phyloP scores from a whole-genome alignment of 2,113 vertebrate genomes.

The Microcebus lehilahytsara region DNA sequence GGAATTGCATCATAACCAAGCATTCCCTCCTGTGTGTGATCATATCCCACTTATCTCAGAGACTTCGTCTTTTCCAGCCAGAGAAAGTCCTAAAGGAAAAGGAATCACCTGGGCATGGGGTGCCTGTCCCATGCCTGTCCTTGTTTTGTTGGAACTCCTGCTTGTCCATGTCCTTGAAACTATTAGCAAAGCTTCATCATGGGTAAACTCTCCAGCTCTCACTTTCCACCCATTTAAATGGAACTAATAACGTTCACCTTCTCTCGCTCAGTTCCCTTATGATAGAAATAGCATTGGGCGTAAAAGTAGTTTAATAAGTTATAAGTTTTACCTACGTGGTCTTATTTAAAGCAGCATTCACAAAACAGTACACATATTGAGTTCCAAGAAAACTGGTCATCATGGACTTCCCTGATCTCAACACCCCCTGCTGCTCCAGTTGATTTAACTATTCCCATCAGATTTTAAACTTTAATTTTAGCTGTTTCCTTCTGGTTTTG shows the following conservation, averaged over 20 bases:
- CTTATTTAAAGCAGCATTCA: background rate
- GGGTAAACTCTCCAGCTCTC: background rate
- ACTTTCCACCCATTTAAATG: background rate
- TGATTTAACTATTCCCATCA: background rate
- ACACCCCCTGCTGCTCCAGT: too few species aligned
- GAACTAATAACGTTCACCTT: background rate
- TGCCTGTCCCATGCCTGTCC: background rate
- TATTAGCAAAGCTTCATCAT: background rate
- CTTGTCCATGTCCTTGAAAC: background rate
- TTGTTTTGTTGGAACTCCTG: background rate
- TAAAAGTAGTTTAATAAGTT: background rate
- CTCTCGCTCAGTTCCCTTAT: background rate
- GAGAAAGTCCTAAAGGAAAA: background rate
- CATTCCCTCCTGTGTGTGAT: accelerated
- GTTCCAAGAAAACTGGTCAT: background rate
- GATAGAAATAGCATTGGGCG: background rate
- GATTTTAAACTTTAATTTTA: background rate
- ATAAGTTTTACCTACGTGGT: background rate
- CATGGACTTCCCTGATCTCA: background rate
- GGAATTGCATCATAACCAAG: background rate
- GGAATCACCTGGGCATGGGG: too few species aligned
- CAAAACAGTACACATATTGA: background rate
- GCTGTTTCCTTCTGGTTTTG: background rate
- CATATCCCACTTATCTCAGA: background rate
- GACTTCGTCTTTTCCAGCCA: background rate